Base-by-base conservation (phyloP, 2,888 invertebrate species). In the Clivina fossor region DNA sequence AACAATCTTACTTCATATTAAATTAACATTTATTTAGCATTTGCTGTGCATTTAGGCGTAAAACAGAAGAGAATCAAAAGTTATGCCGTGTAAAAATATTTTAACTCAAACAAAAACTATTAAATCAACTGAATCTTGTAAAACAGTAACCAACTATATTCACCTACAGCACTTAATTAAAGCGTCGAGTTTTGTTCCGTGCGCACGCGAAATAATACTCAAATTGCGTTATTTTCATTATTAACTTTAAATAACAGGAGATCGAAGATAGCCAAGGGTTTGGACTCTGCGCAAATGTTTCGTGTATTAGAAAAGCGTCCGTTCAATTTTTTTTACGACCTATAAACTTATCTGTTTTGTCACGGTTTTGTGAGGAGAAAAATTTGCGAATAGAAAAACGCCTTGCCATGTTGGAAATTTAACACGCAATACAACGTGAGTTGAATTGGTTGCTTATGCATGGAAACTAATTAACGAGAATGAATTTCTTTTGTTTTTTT, bases 281-380 rank as follows among this genome's bases (percentile, higher is more conserved):
- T n/a, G 4, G 28, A 35, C 33, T 19, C 24, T 35, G 16, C 32
- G 30, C 20, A 53, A 19, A 13, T 18, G 4, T 16, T 8, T 37
- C 11, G 9, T 37, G 16, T 11, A 13, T 37, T 37, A 33, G 22
- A 53, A 32, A 26, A 19, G 32, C 28, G 26, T 50, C 41, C 9
- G 20, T 30, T 44, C n/a, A n/a, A n/a, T n/a, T n/a, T n/a, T 44
- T 43, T 53, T 51, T 53, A 16, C 44, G 16, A 44, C 35, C 44
- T 53, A 44, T 53, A 44, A 53, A 53, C 53, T 53, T 53, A 53
- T 53, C 53, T 53, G 32, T 50, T 53, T 26, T 44, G 53, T 53
- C 53, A 53, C 44, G 53, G 53, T 53, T 53, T 30, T 24, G n/a
- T n/a, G n/a, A n/a, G n/a, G n/a, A n/a, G n/a, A 24, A 37, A 35